Evolutionary conservation across 2,888 invertebrate genomes (phyloP), one percentile per base, ranked within the genome.

Genomic region (Nemoura dubitans): DNA sequence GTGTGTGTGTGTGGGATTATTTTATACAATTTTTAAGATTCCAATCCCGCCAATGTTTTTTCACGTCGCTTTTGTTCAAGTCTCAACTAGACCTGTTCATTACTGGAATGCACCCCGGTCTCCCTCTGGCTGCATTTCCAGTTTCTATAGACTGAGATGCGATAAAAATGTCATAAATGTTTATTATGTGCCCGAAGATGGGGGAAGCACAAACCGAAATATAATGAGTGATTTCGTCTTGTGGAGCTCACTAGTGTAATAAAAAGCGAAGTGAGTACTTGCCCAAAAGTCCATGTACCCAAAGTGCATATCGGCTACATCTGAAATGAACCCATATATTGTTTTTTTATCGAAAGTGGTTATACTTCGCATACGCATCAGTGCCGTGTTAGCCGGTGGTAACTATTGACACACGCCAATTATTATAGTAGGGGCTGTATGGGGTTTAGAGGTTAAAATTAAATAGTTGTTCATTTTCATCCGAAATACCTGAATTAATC

Each of bases 141-240:
- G 78, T 78, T 78, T 59, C 59, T 59, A 59, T 78, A 25, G 78
- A 78, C n/a, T 10, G 28, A 25, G 78, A 26, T 78, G 78, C 78
- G 78, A 78, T 78, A 78, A 78, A 78, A 78, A 78, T 78, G 78
- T 78, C 78, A 78, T 78, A 78, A 78, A 78, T 78, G 28, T 78
- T 27, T 78, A 59, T 59, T 59, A 59, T 59, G 10, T 36, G 14
- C 59, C 59, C 59, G 59, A 59, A 21, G 59, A 59, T 59, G 59
- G 21, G 36, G 59, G 21, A 59, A 59, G 59, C 59, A 10, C 1
- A 59, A 59, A 59, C 21, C 59, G 59, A 59, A 59, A 59, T 59
- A 59, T 59, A 3, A 59, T 59, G 59, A 59, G 21, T 2, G 21
- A 21, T 21, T 7, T 59, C 59, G 2, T 59, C 59, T 21, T 21